These are phyloP conservation scores for Ptilodon capucinus DNA, from an alignment of 2,888 invertebrate genomes.

Conservation along the genomic window DNA sequence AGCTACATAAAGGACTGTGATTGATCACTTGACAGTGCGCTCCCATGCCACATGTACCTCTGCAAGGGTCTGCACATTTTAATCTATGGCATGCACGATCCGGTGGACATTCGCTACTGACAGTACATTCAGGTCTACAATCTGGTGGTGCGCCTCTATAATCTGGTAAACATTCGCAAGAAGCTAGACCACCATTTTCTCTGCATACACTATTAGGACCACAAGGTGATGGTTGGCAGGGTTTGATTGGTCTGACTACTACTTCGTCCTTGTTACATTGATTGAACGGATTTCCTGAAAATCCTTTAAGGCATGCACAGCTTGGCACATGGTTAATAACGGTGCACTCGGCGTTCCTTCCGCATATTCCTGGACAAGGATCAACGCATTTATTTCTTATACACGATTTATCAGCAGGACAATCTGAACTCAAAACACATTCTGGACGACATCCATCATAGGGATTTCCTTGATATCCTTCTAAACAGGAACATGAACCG, in stretches of 20 bases:
- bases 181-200: constrained; percentile 87
- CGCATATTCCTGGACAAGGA: constrained; percentile 94
- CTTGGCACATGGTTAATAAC: constrained; percentile 94
- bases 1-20: constrained; percentile 91
- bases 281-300: constrained; percentile 87
- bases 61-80: constrained; percentile 91
- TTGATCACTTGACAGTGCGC: constrained; percentile 89
- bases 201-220: constrained; percentile 90
- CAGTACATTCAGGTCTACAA: constrained; percentile 89
- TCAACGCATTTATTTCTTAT: constrained; percentile 91
- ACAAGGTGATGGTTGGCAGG: constrained; percentile 89
- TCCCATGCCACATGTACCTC: constrained; percentile 87
- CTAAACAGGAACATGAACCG: constrained; percentile 90
- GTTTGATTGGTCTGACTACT: constrained; percentile 68
- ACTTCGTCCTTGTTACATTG: constrained; percentile 61
- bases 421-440: constrained; percentile 93
- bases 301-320: constrained; percentile 89
- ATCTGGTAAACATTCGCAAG: constrained; percentile 87
- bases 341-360: constrained; percentile 90
- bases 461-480: constrained; percentile 92
- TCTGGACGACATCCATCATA: constrained; percentile 94
- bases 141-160: constrained; percentile 88
- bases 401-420: constrained; percentile 91
- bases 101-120: constrained; percentile 89
- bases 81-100: constrained; percentile 89